Evolutionary conservation across 2,113 vertebrate genomes (phyloP).

Genomic region (Bungarus multicinctus): DNA sequence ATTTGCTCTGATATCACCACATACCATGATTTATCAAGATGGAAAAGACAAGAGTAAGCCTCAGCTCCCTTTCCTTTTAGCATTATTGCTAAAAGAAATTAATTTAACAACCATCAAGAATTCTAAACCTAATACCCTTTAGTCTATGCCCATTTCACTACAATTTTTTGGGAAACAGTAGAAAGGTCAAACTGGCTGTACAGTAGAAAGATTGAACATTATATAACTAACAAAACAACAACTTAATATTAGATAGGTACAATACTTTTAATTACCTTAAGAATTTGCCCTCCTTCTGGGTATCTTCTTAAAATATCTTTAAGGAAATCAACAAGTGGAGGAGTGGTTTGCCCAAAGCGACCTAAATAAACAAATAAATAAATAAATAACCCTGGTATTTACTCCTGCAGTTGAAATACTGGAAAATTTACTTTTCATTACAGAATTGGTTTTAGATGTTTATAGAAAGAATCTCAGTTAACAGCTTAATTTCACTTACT

Average conservation of each 20-base stretch:
- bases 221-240: not conserved
- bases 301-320: constrained; percentile 97
- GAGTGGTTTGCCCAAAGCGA: constrained; percentile 96
- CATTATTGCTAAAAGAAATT: not conserved
- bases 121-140: not conserved
- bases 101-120: not conserved
- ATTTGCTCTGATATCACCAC: not conserved
- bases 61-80: not conserved
- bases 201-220: not conserved
- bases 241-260: not conserved
- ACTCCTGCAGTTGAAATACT: not conserved
- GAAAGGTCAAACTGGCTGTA: not conserved
- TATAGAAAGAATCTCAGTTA: not conserved
- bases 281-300: constrained; percentile 96
- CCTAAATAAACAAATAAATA: constrained; percentile 70
- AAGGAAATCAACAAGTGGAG: constrained; percentile 95
- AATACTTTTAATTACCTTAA: constrained; percentile 80
- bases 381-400: not conserved
- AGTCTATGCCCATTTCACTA: not conserved
- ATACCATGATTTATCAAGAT: not conserved
- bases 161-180: not conserved
- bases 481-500: not conserved
- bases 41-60: not conserved
- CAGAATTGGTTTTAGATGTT: not conserved
- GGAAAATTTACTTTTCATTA: not conserved